phyloP scores from a whole-genome alignment of 2,113 vertebrate genomes.

The Sardina pilchardus region DNA sequence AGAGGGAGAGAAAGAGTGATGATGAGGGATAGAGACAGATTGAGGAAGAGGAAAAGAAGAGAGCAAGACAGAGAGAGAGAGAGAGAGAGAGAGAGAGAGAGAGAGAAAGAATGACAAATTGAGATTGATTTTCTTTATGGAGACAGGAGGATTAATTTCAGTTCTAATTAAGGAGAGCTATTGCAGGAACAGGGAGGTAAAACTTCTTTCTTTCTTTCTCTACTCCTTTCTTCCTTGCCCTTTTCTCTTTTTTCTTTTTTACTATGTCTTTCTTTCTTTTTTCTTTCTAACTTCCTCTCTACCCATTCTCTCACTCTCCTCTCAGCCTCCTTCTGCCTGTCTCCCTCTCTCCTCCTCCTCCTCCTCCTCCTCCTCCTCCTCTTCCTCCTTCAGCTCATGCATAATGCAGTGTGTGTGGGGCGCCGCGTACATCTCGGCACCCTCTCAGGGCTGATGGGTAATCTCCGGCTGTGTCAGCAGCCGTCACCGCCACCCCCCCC shows the following conservation, averaged over 20 bases:
- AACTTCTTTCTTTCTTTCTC: not conserved
- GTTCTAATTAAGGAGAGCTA: conserved; percentile 52
- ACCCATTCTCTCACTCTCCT: not conserved
- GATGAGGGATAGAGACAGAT: not conserved
- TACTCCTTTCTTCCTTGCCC: not conserved
- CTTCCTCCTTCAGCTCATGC: conserved; percentile 35
- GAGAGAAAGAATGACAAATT: conserved; percentile 26
- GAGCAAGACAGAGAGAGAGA: not conserved
- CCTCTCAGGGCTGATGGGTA: conserved; percentile 2
- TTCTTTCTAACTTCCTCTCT: not conserved
- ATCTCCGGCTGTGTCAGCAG: conserved; percentile 30
- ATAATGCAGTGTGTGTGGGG: conserved; percentile 45
- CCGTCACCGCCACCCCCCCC: not conserved
- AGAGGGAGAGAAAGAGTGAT: not conserved
- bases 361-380: not conserved
- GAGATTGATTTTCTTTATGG: conserved; percentile 43
- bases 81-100: conserved; percentile 15
- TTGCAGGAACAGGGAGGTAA: conserved; percentile 9
- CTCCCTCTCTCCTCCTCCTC: not conserved
- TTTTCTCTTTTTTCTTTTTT: not conserved
- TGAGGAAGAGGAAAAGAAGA: not conserved
- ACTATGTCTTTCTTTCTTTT: not conserved
- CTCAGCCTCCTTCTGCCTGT: not conserved
- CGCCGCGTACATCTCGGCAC: conserved; percentile 19
- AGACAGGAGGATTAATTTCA: conserved; percentile 44